Evolutionary conservation across 2,888 invertebrate species (phyloP), one percentile per base, ranked within the genome.

Genomic region (Drosophila kanekoi): DNA sequence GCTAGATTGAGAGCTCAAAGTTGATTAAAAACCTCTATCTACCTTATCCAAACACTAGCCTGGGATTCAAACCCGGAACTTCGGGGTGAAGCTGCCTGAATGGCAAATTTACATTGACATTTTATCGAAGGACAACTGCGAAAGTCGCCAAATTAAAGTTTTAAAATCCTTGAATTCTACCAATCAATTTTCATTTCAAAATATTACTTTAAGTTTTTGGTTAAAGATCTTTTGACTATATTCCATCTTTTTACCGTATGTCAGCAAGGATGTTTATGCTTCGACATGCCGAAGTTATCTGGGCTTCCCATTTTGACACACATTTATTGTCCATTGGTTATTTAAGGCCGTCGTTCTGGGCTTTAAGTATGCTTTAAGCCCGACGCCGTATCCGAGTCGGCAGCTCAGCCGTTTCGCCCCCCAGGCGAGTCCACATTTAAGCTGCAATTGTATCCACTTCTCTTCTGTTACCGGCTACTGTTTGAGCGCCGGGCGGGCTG

Each of bases 381-480:
- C 41, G 54, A 59, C 35, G 58, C 47, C 59, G 38, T 49, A 44
- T 57, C 44, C 28, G 48, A 43, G 43, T 44, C 33, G 38, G 13
- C 23, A 38, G 51, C 51, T 43, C 43, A 28, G 33, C 37, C n/a
- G 3, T 44, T 28, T n/a, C n/a, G 20, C 16, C 37, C 56, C 52
- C 28, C 20, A 28, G 57, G 56, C 52, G 23, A 20, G 58, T 41
- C 43, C 47, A 47, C 49, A 47, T 60, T 72, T 51, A 58, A 72
- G 58, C 58, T 66, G 52, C 43, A 66, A 62, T 62, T 58, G 47
- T 23, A 11, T 41, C 28, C 38, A 60, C 44, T 64, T 47, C 44
- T 54, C 54, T 54, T 43, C 38, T 49, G 45, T 57, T 77, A 54
- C 53, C 38, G 44, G 56, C 51, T 45, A 23, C 66, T 71, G 71